Conservation (phyloP, 2,888 invertebrate genomes). For the Clostera curtula region DNA sequence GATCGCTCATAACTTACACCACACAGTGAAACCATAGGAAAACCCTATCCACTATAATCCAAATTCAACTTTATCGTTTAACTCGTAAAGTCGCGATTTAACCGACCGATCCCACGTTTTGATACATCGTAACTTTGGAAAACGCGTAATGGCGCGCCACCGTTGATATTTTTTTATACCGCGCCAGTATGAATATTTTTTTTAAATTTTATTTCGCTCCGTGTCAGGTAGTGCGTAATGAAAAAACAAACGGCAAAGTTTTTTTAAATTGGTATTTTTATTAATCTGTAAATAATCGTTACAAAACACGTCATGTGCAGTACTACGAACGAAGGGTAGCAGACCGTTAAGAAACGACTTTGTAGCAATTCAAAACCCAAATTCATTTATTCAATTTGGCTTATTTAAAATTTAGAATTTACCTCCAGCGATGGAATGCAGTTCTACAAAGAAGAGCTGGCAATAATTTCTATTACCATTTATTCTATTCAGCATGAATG, state of each 20-base stretch:
- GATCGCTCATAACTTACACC: slow-evolving; percentile 29
- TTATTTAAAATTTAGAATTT: no score
- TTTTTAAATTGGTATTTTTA: no score
- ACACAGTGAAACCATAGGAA: slow-evolving; percentile 30
- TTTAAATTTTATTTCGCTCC: slow-evolving; percentile 33
- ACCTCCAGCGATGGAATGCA: no score
- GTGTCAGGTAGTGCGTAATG: slow-evolving; percentile 18
- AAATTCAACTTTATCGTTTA: slow-evolving; percentile 31
- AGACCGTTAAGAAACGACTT: no score
- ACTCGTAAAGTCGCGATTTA: slow-evolving; percentile 27
- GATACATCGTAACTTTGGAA: slow-evolving; percentile 30
- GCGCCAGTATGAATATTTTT: slow-evolving; percentile 37
- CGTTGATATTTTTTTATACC: slow-evolving; percentile 26
- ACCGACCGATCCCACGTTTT: slow-evolving; percentile 9
- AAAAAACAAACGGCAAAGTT: slow-evolving; percentile 7
- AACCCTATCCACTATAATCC: slow-evolving; percentile 27
- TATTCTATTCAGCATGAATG: no score
- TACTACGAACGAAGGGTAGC: no score
- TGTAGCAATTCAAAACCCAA: no score
- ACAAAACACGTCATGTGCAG: no score
- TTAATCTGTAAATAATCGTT: no score
- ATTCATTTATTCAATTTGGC: no score
- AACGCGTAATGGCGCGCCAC: slow-evolving; percentile 28
- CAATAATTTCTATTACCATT: no score
- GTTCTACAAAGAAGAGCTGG: no score